Base-by-base conservation (phyloP, 2,113 vertebrate species). In the Vimba vimba region DNA sequence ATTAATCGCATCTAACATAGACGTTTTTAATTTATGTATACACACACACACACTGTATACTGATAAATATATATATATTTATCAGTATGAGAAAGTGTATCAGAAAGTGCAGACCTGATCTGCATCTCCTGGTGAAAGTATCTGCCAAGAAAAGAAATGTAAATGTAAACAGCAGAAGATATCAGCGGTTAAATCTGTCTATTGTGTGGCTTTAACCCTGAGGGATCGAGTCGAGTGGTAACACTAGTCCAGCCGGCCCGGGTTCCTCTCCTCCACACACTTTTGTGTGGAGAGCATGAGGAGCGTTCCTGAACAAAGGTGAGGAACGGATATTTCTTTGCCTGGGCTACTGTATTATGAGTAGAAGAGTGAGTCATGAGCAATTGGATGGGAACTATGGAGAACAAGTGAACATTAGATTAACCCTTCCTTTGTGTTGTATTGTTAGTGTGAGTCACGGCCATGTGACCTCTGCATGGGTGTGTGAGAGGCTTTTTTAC, bases 351-450 rank as follows among this genome's bases (percentile, higher is more conserved):
- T 74, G 74, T 84, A 75, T 50, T 81, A n/a, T 78, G 83, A 25
- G 47, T 71, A n/a, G 36, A 78, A 82, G 69, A 23, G 23, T 88
- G 84, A 88, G 84, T 88, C 87, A 88, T 86, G 30, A 13, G 23
- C 4, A 11, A 13, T 73, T 64, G 59, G 62, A 88, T 88, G 87
- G 73, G 84, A 88, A 83, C 84, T 55, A 8, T 69, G 59, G 55
- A 39, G 81, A 55, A 87, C 55, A 50, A 78, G 66, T n/a, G 39
- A 85, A 85, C 39, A 50, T 36, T 45, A n/a, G 77, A 79, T 33
- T 19, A 88, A 82, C 71, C 45, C 27, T 47, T 76, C 25, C 27
- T 77, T 64, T 80, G 59, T 80, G 79, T 85, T 77, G 59, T 77
- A 77, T 75, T 33, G 77, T 13, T 77, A 73, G 73, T 11, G 47